phyloP scores from a whole-genome alignment of 1,140 invertebrate genomes.

The Leptopilina boulardi region DNA sequence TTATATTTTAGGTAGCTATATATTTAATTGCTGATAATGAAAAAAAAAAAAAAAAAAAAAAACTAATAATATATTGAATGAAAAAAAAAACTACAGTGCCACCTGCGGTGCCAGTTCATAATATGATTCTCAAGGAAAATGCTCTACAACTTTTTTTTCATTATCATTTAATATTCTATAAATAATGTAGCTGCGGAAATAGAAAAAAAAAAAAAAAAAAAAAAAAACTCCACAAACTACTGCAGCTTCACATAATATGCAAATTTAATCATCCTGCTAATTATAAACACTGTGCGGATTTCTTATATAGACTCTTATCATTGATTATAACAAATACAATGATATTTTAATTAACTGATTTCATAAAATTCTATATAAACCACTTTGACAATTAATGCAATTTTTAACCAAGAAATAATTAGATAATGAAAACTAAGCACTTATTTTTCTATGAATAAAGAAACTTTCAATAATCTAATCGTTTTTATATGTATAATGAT shows the following conservation, averaged over 20 bases:
- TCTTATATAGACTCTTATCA: not conserved
- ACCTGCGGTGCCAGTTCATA: not conserved
- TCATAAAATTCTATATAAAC: not conserved
- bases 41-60: too few species aligned
- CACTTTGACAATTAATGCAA: not conserved
- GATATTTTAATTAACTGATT: not conserved
- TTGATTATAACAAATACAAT: not conserved
- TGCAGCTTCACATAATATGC: not conserved
- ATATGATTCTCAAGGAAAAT: slow-evolving; percentile 6
- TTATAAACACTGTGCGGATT: not conserved
- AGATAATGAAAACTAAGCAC: not conserved
- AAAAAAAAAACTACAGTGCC: too few species aligned
- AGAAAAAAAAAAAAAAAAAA: too few species aligned
- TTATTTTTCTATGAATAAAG: not conserved
- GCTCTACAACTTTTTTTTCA: not conserved
- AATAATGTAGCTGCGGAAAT: not conserved
- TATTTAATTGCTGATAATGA: too few species aligned
- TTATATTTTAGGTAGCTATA: too few species aligned
- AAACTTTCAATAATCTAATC: not conserved
- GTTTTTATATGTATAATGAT: not conserved
- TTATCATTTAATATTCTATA: not conserved
- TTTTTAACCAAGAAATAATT: not conserved
- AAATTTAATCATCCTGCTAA: slow-evolving; percentile 1
- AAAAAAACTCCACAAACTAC: not conserved
- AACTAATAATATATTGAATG: too few species aligned